These are phyloP conservation scores for Morinoia aosen DNA, from an alignment of 2,888 invertebrate species.

Conservation along the genomic window DNA sequence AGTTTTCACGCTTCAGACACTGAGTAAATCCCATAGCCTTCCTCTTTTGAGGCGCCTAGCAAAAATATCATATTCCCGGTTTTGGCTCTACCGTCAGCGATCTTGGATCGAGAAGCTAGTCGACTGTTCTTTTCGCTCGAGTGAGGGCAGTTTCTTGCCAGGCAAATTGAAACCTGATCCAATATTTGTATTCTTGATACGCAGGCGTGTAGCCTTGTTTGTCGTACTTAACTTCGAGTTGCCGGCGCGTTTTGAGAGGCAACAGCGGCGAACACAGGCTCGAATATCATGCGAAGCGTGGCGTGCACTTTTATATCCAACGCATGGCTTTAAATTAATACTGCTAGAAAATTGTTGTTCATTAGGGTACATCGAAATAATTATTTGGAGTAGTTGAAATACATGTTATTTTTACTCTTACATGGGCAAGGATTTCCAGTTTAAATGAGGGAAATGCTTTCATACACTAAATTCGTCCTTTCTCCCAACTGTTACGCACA, in stretches of 20 bases:
- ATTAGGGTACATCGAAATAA: not conserved
- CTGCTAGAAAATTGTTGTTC: not conserved
- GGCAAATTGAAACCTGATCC: slow-evolving; percentile 50
- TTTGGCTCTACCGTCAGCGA: not conserved
- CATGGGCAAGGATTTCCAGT: too few relatives aligned
- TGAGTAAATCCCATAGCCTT: not conserved
- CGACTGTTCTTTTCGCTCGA: slow-evolving; percentile 37
- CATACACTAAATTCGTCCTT: not conserved
- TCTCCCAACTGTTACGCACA: not conserved
- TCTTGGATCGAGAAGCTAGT: not conserved
- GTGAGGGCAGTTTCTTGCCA: not conserved
- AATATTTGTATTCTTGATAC: slow-evolving; percentile 52
- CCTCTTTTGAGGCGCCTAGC: not conserved
- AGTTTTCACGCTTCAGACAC: not conserved
- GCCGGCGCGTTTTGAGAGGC: not conserved
- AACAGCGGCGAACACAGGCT: not conserved
- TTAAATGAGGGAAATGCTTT: not conserved
- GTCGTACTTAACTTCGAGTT: slow-evolving; percentile 18
- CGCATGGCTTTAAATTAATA: not conserved
- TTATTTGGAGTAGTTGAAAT: not conserved
- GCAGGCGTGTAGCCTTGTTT: slow-evolving; percentile 36
- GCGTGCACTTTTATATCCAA: not conserved
- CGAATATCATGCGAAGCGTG: not conserved
- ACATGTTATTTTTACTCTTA: not conserved
- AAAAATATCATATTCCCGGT: not conserved